Evolutionary conservation across 2,797 vertebrate species (phyloP), one percentile per base, ranked within the genome.

Genomic region (Acanthurus lineatus): DNA sequence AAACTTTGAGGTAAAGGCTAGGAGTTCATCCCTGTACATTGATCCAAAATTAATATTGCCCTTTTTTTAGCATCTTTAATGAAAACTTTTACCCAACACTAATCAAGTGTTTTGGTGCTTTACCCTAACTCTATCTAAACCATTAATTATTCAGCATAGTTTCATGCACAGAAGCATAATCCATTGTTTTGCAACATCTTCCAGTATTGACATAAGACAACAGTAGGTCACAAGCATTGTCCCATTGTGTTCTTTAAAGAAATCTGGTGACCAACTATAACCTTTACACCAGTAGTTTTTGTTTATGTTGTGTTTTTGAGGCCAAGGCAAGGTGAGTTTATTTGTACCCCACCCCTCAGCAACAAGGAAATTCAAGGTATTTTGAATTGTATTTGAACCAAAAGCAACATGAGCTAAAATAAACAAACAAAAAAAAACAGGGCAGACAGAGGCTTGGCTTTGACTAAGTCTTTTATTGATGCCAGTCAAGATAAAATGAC

Each of bases 401-500:
- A 3, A 5, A 28, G 28, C 45, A 22, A 56, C 58, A 25, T 47
- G 8, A 64, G 22, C 1, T 54, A 9, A 76, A 44, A 62, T 54
- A 9, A 76, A 44, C 58, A 0, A 54, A n/a, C 2, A 25, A 25
- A 25, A 25, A 25, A 25, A 35, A 35, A 35, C 32, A 68, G 9
- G 3, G 4, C 38, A 56, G 48, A 53, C 5, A n/a, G 3, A 63
- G 38, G 49, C 12, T 16, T 19, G 3, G 9, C 66, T 59, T 66
- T 58, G 6, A 49, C 11, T 11, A 0, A 19, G 44, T 22, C 16
- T 56, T 85, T 77, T 79, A 71, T 71, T 73, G 42, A 16, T 76
- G 54, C 20, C 20, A 14, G 6, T 65, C 14, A 1, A 85, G 77
- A 85, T 82, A 83, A 85, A 58, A 49, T 6, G 0, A 4, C 32